A percentile compares a stretch with the other conserved stretches of the same genome.
Evolutionary conservation across 2,888 invertebrate species (phyloP).

Genomic region (Harpalus rufipes): DNA sequence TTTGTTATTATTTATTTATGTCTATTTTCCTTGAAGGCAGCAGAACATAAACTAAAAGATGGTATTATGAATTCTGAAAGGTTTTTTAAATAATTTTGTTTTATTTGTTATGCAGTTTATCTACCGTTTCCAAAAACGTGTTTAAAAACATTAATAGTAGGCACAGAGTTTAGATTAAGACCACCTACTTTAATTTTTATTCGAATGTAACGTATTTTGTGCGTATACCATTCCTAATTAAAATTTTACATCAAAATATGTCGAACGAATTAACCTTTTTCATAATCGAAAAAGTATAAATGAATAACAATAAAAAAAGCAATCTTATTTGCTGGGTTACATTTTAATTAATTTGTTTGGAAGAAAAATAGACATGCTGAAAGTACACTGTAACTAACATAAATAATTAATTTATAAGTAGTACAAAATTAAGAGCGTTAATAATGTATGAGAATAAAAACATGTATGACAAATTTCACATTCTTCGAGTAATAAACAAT

Average conservation of each 20-base stretch:
- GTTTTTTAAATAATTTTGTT: too few relatives aligned
- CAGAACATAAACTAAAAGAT: too few relatives aligned
- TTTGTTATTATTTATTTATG: too few relatives aligned
- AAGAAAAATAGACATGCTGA: background rate
- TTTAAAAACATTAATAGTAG: too few relatives aligned
- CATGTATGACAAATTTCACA: constrained; percentile 17
- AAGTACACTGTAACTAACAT: constrained; percentile 16
- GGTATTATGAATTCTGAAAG: too few relatives aligned
- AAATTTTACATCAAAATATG: constrained; percentile 1
- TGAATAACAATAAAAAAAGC: background rate
- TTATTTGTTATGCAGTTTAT: too few relatives aligned
- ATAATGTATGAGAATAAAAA: constrained; percentile 13
- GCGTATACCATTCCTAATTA: background rate
- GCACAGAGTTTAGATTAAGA: too few relatives aligned
- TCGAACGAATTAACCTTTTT: background rate
- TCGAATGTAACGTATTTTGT: background rate
- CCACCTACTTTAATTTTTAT: background rate
- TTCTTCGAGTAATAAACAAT: background rate
- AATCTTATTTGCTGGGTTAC: background rate
- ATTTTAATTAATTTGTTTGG: background rate
- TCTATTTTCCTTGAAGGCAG: too few relatives aligned
- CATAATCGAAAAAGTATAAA: background rate
- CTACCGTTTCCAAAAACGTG: too few relatives aligned
- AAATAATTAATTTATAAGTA: constrained; percentile 23
- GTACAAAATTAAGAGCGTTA: constrained; percentile 10